Evolutionary conservation across 2,888 invertebrate species (phyloP), one percentile per base, ranked within the genome.

Genomic region (Leptogaster cylindrica): DNA sequence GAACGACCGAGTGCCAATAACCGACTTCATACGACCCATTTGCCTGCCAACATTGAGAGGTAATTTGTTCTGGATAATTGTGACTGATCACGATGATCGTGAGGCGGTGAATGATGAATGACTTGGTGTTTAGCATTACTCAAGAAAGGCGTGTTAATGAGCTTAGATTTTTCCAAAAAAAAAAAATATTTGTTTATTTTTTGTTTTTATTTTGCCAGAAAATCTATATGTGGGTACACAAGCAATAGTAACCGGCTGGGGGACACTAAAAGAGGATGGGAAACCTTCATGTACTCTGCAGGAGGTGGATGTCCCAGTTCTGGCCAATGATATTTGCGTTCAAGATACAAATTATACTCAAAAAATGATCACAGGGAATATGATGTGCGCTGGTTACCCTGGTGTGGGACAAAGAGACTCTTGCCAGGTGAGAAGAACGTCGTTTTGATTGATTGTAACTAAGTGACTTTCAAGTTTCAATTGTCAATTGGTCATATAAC

Each of bases 171-270:
- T n/a, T n/a, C n/a, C n/a, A n/a, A n/a, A n/a, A n/a, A n/a, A n/a
- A n/a, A n/a, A n/a, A n/a, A n/a, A n/a, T n/a, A n/a, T 33, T 33
- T 52, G 28, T 33, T 14, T 33, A 33, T 46, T 23, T 14, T 63
- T 63, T 28, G 12, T 41, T 23, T 18, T 5, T 27, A 61, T 71
- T 41, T 41, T 76, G 79, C 39, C 82, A 87, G 90, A 84, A 71
- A 84, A 88, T 61, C 79, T 87, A 7, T 93, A 92, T 80, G 87
- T 88, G 8, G 91, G 89, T 2, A 85, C 84, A 6, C 86, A 85
- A 55, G 93, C 88, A 2, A 87, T 89, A 20, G 93, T 91, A 1
- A 85, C 92, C 1, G 94, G 95, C 12, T 94, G 95, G 95, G 95
- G 95, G 0, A 92, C 93, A 0, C 82, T 92, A 12, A 88, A 89